Percentiles rank a stretch among this genome's conserved stretches.
Evolutionary conservation across 2,888 invertebrate genomes (phyloP).

Genomic region (Drosophila mulleri): DNA sequence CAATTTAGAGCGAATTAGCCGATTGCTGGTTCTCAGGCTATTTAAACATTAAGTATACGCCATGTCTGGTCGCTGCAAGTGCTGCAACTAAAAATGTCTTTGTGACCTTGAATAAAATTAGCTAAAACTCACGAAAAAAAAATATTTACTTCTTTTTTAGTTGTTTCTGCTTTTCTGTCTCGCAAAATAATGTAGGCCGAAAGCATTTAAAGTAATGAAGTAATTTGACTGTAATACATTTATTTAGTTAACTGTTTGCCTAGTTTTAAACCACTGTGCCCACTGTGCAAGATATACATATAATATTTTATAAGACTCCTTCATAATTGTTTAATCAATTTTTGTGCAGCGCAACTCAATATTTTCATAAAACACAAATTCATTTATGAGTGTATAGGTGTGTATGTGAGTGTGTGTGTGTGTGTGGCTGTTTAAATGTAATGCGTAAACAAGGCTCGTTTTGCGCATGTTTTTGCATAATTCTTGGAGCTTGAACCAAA

Average conservation of each 20-base stretch:
- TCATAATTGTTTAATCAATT: conserved; percentile 6
- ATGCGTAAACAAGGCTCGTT: conserved; percentile 24
- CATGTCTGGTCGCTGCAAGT: neutral
- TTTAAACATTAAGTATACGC: neutral
- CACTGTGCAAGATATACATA: no score
- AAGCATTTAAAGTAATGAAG: no score
- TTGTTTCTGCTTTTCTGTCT: no score
- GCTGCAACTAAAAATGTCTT: neutral
- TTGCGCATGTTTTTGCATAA: conserved; percentile 57
- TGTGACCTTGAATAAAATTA: neutral
- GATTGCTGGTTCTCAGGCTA: conserved; percentile 2
- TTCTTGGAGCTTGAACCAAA: conserved; percentile 52
- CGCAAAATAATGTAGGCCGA: no score
- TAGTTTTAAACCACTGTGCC: neutral
- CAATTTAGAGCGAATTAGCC: conserved; percentile 4
- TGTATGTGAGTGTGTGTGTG: neutral
- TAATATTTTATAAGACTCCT: neutral
- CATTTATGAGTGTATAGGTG: neutral
- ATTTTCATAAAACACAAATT: neutral
- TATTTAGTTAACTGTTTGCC: neutral
- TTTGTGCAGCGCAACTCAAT: neutral
- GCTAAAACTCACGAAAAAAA: no score
- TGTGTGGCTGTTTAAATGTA: conserved; percentile 28
- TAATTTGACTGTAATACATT: neutral
- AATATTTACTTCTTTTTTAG: no score